phyloP scores from a whole-genome alignment of 2,113 vertebrate species.

The Pungitius pungitius region DNA sequence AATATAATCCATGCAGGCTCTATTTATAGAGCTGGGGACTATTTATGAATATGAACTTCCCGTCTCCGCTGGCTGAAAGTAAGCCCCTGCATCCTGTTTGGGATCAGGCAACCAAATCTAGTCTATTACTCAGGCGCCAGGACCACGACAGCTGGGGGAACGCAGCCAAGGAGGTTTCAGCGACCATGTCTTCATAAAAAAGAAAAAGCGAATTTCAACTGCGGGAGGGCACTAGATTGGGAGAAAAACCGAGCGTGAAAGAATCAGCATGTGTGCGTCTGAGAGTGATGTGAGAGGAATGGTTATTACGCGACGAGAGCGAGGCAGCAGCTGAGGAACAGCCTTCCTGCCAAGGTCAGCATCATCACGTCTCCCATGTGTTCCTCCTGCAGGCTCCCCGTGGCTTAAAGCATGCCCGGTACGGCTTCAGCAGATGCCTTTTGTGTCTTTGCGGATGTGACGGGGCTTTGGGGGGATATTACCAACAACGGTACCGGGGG shows the following conservation, averaged over 20 bases:
- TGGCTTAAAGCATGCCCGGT: slow-evolving; percentile 21
- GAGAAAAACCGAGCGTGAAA: slow-evolving; percentile 37
- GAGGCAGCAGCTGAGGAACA: slow-evolving; percentile 8
- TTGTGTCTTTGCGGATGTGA: slow-evolving; percentile 1
- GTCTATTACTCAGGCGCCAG: slow-evolving; percentile 45
- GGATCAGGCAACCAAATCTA: slow-evolving; percentile 37
- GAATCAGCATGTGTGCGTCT: slow-evolving; percentile 44
- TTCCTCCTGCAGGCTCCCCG: not conserved
- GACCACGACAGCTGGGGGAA: slow-evolving; percentile 30
- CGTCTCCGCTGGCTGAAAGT: slow-evolving; percentile 49
- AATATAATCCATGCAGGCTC: slow-evolving; percentile 51
- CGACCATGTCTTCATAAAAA: not conserved
- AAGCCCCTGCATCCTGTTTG: slow-evolving; percentile 42
- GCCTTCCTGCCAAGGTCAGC: slow-evolving; percentile 39
- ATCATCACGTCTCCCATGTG: slow-evolving; percentile 30
- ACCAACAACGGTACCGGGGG: too few species aligned
- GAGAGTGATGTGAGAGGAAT: slow-evolving; percentile 50
- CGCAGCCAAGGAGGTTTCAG: slow-evolving; percentile 17
- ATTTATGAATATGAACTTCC: slow-evolving; percentile 65
- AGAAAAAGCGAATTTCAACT: slow-evolving; percentile 16
- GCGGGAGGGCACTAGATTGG: slow-evolving; percentile 30
- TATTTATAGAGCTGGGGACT: slow-evolving; percentile 68
- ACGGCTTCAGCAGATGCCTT: slow-evolving; percentile 10
- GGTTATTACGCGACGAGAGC: slow-evolving; percentile 35
- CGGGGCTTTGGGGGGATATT: too few species aligned